phyloP scores from a whole-genome alignment of 2,888 invertebrate species.

The Ormyrus labotus region DNA sequence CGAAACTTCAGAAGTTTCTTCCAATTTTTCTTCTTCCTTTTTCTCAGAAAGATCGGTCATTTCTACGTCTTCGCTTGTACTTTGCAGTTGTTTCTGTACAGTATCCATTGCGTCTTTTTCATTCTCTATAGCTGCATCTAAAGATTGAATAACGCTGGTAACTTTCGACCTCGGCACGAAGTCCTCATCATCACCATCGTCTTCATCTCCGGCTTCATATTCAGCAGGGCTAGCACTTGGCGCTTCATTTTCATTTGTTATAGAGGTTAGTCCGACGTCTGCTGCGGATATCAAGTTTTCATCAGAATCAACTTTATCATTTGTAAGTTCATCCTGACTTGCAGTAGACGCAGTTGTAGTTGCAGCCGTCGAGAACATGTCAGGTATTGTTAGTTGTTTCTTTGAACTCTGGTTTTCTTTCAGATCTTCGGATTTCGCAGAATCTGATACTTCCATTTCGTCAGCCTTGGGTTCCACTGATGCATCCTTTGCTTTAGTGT shows the following conservation, averaged over 20 bases:
- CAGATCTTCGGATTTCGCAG: conserved; percentile 23
- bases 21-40: conserved; percentile 66
- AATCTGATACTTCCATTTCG: neutral
- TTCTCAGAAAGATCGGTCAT: conserved; percentile 64
- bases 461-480: conserved; percentile 54
- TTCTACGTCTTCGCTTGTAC: conserved; percentile 60
- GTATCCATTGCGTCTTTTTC: conserved; percentile 58
- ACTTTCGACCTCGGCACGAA: conserved; percentile 62
- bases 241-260: conserved; percentile 43
- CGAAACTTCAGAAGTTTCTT: conserved; percentile 25
- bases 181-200: conserved; percentile 73
- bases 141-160: conserved; percentile 60
- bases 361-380: conserved; percentile 60
- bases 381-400: conserved; percentile 68
- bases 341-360: neutral
- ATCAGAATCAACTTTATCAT: conserved; percentile 9
- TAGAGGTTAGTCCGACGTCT: neutral
- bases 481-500: conserved; percentile 43
- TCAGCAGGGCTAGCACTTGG: conserved; percentile 71
- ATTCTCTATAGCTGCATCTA: conserved; percentile 54
- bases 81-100: conserved; percentile 15
- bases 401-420: conserved; percentile 53
- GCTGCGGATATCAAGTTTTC: conserved; percentile 1
- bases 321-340: conserved; percentile 32
- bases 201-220: conserved; percentile 73